phyloP scores from a whole-genome alignment of 1,140 invertebrate species.

The Catajapyx aquilonaris region DNA sequence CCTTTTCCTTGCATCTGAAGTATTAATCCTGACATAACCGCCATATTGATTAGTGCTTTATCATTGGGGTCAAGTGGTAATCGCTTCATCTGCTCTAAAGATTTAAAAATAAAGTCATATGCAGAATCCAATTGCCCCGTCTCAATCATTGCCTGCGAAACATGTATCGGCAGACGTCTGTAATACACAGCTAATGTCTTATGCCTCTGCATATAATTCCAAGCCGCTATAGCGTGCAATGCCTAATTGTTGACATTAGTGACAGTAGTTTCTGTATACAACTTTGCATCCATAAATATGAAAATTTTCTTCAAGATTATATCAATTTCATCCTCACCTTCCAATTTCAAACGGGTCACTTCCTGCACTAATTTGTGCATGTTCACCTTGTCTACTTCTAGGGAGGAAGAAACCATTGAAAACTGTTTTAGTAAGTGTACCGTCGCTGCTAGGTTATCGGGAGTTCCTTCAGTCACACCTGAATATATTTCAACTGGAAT shows the following conservation, averaged over 20 bases:
- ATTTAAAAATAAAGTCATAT: too few species aligned
- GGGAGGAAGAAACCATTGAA: constrained; percentile 1
- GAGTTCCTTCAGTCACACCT: constrained; percentile 1
- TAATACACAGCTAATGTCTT: not conserved
- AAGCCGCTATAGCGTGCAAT: not conserved
- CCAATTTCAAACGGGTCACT: not conserved
- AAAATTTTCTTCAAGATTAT: not conserved
- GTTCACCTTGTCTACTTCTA: not conserved
- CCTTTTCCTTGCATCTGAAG: too few species aligned
- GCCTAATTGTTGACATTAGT: not conserved
- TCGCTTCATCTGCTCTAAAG: too few species aligned
- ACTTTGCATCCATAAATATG: not conserved
- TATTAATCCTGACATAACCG: too few species aligned
- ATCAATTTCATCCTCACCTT: not conserved
- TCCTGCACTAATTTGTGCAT: constrained; percentile 8
- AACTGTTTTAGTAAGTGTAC: constrained; percentile 5
- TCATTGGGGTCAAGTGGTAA: too few species aligned
- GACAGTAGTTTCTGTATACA: not conserved
- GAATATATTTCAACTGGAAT: constrained; percentile 4
- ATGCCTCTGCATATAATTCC: not conserved
- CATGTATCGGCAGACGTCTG: too few species aligned
- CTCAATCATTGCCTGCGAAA: too few species aligned
- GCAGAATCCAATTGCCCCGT: too few species aligned
- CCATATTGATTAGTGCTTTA: too few species aligned
- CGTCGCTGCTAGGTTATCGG: not conserved